phyloP scores from a whole-genome alignment of 2,113 vertebrate species.

The Rutilus rutilus region DNA sequence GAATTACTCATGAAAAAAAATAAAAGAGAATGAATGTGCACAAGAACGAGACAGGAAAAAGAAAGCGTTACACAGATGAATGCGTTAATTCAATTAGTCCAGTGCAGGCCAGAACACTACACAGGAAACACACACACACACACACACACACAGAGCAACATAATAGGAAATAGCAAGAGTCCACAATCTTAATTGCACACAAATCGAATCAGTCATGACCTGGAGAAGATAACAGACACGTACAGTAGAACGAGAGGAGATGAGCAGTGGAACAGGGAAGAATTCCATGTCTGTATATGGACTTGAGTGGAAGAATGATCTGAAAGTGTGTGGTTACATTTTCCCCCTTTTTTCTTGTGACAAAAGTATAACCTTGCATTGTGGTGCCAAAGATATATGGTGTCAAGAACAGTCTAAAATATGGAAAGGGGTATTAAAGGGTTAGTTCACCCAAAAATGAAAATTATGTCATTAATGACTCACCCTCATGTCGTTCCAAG shows the following conservation, averaged over 20 bases:
- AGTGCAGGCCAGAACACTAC: slow-evolving; percentile 6
- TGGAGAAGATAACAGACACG: slow-evolving; percentile 11
- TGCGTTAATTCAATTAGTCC: slow-evolving; percentile 63
- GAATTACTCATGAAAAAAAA: slow-evolving; percentile 43
- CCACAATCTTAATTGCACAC: slow-evolving; percentile 36
- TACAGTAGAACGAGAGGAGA: neutral
- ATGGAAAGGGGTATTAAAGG: neutral
- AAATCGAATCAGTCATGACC: slow-evolving; percentile 50
- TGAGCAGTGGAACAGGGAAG: neutral
- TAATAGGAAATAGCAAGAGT: slow-evolving; percentile 12
- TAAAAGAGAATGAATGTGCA: neutral
- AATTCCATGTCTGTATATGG: neutral
- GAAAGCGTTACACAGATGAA: slow-evolving; percentile 40
- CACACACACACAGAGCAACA: neutral
- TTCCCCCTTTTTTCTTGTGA: neutral
- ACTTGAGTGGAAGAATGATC: neutral
- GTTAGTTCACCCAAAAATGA: too few species aligned
- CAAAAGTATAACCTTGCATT: neutral
- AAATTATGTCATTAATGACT: too few species aligned
- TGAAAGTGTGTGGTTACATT: neutral
- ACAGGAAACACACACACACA: slow-evolving; percentile 22
- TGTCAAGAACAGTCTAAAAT: neutral
- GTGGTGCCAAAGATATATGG: neutral
- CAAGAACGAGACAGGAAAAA: neutral
- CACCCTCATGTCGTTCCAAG: too few species aligned